Conservation (phyloP, 1,140 invertebrate genomes). For the Drosophila pseudoananassae region DNA sequence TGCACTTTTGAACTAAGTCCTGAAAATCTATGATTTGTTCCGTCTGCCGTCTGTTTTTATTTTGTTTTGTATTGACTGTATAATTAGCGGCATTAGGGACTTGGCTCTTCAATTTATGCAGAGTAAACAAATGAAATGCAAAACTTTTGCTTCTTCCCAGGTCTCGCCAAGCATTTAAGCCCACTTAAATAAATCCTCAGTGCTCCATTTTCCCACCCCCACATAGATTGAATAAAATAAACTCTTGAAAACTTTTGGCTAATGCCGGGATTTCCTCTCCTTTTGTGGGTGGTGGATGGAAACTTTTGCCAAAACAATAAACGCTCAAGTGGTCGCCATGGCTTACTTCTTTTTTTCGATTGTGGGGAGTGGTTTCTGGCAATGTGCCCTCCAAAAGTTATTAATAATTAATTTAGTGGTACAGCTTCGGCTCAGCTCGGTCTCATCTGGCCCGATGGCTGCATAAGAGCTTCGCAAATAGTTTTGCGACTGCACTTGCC, state of each 20-base stretch:
- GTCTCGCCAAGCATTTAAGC: constrained; percentile 34
- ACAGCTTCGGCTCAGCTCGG: constrained; percentile 20
- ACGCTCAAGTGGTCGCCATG: constrained; percentile 53
- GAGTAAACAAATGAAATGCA: constrained; percentile 30
- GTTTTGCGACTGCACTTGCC: constrained; percentile 28
- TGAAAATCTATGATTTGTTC: constrained; percentile 15
- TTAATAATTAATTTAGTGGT: constrained; percentile 73
- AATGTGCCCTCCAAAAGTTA: constrained; percentile 43
- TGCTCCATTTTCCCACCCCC: constrained; percentile 7
- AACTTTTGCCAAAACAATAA: constrained; percentile 55
- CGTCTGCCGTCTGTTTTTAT: constrained; percentile 7
- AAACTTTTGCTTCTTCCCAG: constrained; percentile 37
- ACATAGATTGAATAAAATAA: constrained; percentile 47
- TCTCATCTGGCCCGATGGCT: constrained; percentile 9
- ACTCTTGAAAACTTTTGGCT: constrained; percentile 56
- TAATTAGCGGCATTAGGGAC: constrained; percentile 48
- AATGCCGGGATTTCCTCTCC: constrained; percentile 34
- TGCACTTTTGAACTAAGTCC: constrained; percentile 15
- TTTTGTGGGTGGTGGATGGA: constrained; percentile 8
- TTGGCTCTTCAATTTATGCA: constrained; percentile 62
- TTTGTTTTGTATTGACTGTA: constrained; percentile 17
- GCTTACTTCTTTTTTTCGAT: constrained; percentile 12
- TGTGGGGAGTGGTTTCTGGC: constrained; percentile 13
- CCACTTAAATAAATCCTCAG: constrained; percentile 58
- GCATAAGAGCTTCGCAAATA: constrained; percentile 43